Percentiles rank a stretch among this genome's conserved stretches.
Conservation (phyloP, 2,888 invertebrate species). For the Pachymerium ferrugineum region DNA sequence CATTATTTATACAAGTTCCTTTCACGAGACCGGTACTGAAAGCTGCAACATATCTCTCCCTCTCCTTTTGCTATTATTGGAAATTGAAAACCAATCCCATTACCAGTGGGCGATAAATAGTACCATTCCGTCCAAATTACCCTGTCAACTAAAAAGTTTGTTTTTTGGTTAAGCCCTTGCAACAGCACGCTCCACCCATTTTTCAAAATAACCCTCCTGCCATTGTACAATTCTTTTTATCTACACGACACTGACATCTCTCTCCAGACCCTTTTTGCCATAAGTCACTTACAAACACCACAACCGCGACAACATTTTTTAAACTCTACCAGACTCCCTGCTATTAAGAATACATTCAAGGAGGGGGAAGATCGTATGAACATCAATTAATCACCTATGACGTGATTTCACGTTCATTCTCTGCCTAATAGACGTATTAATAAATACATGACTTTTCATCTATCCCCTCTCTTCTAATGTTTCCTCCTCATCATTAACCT, state of each 20-base stretch:
- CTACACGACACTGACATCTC: neutral
- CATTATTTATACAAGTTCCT: too few relatives aligned
- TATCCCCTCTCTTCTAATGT: too few relatives aligned
- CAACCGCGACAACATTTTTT: neutral
- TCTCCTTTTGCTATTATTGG: too few relatives aligned
- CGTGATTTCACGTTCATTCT: neutral
- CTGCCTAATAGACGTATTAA: neutral
- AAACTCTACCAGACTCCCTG: too few relatives aligned
- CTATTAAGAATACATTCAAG: too few relatives aligned
- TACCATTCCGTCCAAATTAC: too few relatives aligned
- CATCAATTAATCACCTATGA: neutral
- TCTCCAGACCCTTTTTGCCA: neutral
- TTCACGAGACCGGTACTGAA: too few relatives aligned
- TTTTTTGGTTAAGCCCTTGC: neutral
- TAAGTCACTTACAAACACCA: neutral
- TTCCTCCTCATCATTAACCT: neutral
- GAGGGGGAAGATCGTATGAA: too few relatives aligned
- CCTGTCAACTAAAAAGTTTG: too few relatives aligned
- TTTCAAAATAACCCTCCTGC: neutral
- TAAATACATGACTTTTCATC: neutral
- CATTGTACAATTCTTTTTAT: neutral
- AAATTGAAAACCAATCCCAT: too few relatives aligned
- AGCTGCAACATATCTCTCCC: too few relatives aligned
- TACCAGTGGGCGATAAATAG: too few relatives aligned
- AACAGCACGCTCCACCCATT: neutral